These are phyloP conservation scores for Pocillopora verrucosa DNA, from an alignment of 64 coral and sea anemone species.

Conservation along the genomic window DNA sequence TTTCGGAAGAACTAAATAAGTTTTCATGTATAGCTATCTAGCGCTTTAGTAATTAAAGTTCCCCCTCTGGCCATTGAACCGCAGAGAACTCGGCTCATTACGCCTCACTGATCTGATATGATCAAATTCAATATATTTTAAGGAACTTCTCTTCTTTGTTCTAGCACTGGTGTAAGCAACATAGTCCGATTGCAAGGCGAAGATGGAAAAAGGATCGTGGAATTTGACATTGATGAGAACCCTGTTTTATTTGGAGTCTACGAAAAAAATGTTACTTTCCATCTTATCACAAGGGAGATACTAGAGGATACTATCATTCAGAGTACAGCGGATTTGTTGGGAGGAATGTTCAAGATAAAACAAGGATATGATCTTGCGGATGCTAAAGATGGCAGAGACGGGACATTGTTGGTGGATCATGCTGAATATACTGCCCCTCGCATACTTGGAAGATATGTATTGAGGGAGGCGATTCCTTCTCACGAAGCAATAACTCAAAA, in stretches of 20 bases:
- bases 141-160: background rate
- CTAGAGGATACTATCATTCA: background rate
- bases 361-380: background rate
- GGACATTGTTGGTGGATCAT: background rate
- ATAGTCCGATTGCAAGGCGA: conserved; percentile 3
- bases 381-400: background rate
- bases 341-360: background rate
- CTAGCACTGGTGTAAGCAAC: conserved; percentile 11
- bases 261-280: background rate
- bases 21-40: too few relatives aligned
- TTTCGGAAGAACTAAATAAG: too few relatives aligned
- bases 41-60: too few relatives aligned
- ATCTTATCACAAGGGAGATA: background rate
- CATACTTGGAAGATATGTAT: background rate
- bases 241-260: background rate
- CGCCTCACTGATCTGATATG: too few relatives aligned
- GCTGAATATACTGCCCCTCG: background rate
- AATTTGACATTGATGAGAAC: conserved; percentile 4
- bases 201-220: background rate
- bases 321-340: background rate
- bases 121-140: too few relatives aligned
- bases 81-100: too few relatives aligned
- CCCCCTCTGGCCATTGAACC: too few relatives aligned
- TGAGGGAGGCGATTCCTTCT: background rate
- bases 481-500: background rate